Evolutionary conservation across 2,888 invertebrate genomes (phyloP), one percentile per base, ranked within the genome.

Genomic region (Atherix ibis): DNA sequence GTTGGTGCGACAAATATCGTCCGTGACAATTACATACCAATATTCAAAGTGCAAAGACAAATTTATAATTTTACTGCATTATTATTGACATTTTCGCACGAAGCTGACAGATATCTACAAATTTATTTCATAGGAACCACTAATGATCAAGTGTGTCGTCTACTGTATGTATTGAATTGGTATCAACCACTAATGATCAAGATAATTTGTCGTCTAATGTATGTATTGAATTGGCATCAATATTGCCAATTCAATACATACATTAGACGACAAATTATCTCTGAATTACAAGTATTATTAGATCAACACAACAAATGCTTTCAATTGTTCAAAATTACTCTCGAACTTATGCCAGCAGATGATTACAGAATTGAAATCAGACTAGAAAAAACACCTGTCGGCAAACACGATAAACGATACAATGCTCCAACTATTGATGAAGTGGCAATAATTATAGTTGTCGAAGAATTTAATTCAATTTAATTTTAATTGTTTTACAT

Each of bases 351-450:
- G 46, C 48, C 48, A 44, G 31, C 38, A 34, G 48, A 51, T 45
- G 40, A 48, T 31, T 40, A 50, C 40, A 47, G 43, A 43, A 37
- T 54, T 24, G 46, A 50, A 4, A 51, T 52, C 32, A 41, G 40
- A 44, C 49, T 48, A 26, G 51, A 53, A 40, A 52, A 48, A 45
- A 36, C 27, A 41, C 50, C 51, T 24, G 32, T 41, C 22, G 50
- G 50, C 37, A 35, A 44, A 48, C 32, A 50, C 37, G 44, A 34
- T 22, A 19, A 40, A 37, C 37, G 32, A 10, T 42, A 14, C 29
- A 41, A 41, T 37, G 39, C 39, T 31, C 38, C 40, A 37, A 40
- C 40, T 35, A 32, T 38, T 16, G 37, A 39, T 40, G 42, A 44
- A 39, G 40, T 42, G 25, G 42, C 47, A 27, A 41, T 46, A 27